Base-by-base conservation (phyloP, 2,797 vertebrate genomes). In the Sebastes ruberrimus region DNA sequence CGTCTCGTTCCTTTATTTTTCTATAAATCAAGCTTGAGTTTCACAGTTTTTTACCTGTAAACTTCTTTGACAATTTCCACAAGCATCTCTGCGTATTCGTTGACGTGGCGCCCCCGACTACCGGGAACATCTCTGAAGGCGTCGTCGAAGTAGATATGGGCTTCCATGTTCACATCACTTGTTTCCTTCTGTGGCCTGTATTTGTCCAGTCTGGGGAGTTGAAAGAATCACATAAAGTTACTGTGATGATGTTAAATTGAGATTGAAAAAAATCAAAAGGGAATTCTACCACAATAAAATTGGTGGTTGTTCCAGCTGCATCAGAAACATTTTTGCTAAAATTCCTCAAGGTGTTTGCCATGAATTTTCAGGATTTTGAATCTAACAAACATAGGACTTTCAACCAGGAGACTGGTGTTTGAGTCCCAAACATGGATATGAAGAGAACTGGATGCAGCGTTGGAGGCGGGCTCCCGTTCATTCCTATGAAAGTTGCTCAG, bases 141-240 rank as follows among this genome's bases (percentile, higher is more conserved):
- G 0, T 95, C 93, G 27, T 95, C 95, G 73, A 95, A 94, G 91
- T 84, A 94, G 81, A 95, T 88, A 16, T 95, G 94, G 7, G 91
- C 86, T 80, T 95, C 93, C 11, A 95, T 94, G 20, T 33, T 73
- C 9, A 93, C 89, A 55, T 95, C 92, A 0, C 10, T 53, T 28
- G 5, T 5, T 1, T 79, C 16, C 2, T 14, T 74, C 33, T 68
- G 84, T 3, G 93, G 92, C 25, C 87, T 87, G 86, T 89, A 93
- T 64, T 82, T 78, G 80, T 94, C 94, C 27, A 93, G n/a, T 56
- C 93, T 94, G 86, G 6, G 14, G 60, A 66, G 27, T 33, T 14
- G 35, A 33, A 74, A 61, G 30, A 80, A 20, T 62, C 23, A 84
- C 10, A 86, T 4, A 9, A 42, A 52, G 4, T 20, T n/a, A 7